Conservation (phyloP, 2,113 vertebrate species). For the Paratilapia polleni region DNA sequence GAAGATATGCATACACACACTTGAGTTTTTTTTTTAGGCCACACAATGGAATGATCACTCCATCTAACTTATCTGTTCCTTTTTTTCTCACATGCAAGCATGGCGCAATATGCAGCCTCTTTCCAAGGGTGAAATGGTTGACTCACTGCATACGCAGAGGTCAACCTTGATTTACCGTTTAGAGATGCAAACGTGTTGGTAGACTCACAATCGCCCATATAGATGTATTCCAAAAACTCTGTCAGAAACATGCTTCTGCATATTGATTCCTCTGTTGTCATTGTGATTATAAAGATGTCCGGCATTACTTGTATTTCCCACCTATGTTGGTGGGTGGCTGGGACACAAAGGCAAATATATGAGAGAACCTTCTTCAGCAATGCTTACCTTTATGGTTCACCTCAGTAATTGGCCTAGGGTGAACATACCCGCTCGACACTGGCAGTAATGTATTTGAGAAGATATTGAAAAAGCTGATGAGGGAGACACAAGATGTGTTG, state of each 20-base stretch:
- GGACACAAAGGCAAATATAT: constrained; percentile 74
- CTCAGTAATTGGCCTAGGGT: constrained; percentile 78
- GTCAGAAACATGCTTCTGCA: constrained; percentile 77
- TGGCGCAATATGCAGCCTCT: constrained; percentile 52
- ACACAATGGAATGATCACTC: constrained; percentile 47
- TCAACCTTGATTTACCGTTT: constrained; percentile 61
- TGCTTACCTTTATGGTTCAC: constrained; percentile 77
- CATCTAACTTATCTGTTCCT: constrained; percentile 13
- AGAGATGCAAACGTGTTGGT: constrained; percentile 59
- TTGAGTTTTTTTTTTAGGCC: constrained; percentile 44
- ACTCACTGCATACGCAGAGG: constrained; percentile 70
- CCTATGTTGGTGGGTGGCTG: constrained; percentile 50
- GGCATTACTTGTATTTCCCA: constrained; percentile 65
- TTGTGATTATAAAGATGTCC: constrained; percentile 56
- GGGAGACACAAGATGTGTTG: constrained; percentile 80
- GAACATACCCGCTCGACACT: constrained; percentile 68
- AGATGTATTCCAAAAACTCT: constrained; percentile 59
- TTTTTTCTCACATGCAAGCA: constrained; percentile 24
- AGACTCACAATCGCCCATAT: constrained; percentile 39
- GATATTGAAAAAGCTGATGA: constrained; percentile 84
- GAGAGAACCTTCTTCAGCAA: constrained; percentile 64
- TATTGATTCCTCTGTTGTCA: constrained; percentile 75
- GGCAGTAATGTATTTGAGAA: constrained; percentile 80
- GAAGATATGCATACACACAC: constrained; percentile 63
- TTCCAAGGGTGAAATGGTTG: constrained; percentile 64